Base-by-base conservation (phyloP, 2,888 invertebrate genomes). In the Polylopha cassiicola region DNA sequence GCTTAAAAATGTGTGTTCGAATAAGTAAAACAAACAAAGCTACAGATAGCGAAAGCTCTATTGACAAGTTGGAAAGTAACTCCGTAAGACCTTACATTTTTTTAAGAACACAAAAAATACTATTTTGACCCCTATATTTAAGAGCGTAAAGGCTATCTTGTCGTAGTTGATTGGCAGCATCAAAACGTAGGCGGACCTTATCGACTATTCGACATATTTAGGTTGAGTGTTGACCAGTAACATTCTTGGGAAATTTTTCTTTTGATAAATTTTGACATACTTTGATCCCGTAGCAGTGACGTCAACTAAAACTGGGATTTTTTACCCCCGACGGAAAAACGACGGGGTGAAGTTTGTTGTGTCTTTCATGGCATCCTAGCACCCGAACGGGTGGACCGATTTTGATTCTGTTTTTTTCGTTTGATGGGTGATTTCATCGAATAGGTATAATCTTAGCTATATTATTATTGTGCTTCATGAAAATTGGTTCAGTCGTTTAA, bases 31-130 rank as follows among this genome's bases (percentile, higher is more conserved):
- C 66, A 78, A 80, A 81, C 65, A 78, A 69, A 70, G 65, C 65
- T 77, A 77, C 68, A 70, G 81, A 82, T 78, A 84, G 82, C 82
- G 84, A 84, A 84, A 84, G 82, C 80, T 77, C 68, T 79, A 78
- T 82, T 81, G 81, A 82, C 81, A 77, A 67, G 78, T 74, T 82
- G 72, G 84, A 84, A 84, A 84, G 82, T 80, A 67, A 67, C 61
- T 48, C 46, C 45, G 49, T 51, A 48, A 51, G 53, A 53, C 46
- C 55, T 58, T 55, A 36, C 23, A 41, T 30, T 31, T 22, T 38
- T 44, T 32, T 38, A 27, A 11, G 30, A 31, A 44, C 29, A 15
- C 16, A 10, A 28, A 27, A 46, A 38, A 39, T 29, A 47, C 53
- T 44, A 66, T 44, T 58, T 42, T 62, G 51, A 48, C 51, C 55